Evolutionary conservation across 37 sponge, comb jelly and placozoan species (phyloP).

Genomic region (Halisarca cf. caerulea): DNA sequence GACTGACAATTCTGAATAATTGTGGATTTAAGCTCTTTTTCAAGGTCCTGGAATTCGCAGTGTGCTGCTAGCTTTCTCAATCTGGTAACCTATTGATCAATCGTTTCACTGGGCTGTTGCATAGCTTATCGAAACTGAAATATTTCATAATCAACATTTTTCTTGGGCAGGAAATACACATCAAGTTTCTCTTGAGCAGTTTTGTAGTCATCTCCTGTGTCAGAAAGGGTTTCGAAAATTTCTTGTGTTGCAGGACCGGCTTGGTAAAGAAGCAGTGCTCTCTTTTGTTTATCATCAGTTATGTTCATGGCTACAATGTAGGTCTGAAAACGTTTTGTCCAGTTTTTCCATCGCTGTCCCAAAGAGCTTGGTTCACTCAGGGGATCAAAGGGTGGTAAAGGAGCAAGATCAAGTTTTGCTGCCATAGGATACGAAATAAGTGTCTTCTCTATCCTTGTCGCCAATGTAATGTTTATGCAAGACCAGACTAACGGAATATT

Average conservation of each 20-base stretch:
- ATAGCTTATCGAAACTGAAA: constrained; percentile 44
- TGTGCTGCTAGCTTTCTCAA: constrained; percentile 21
- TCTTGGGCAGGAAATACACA: constrained; percentile 37
- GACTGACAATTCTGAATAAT: constrained; percentile 40
- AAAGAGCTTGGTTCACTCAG: no score
- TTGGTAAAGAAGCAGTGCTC: constrained; percentile 27
- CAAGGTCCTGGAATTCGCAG: constrained; percentile 26
- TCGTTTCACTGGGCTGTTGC: constrained; percentile 22
- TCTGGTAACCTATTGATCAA: constrained; percentile 44
- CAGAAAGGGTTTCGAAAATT: constrained; percentile 24
- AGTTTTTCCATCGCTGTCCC: no score
- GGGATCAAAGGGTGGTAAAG: no score
- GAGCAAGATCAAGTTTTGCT: no score
- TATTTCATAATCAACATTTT: constrained; percentile 46
- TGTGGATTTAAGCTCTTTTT: constrained; percentile 33
- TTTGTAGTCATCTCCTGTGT: constrained; percentile 39
- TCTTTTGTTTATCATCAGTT: no score
- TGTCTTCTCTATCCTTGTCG: no score
- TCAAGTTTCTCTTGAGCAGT: constrained; percentile 22
- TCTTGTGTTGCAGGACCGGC: constrained; percentile 28
- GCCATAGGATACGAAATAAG: no score
- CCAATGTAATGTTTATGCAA: no score
- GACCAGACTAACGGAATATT: no score
- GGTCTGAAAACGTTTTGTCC: no score
- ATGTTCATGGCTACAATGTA: no score